phyloP scores from a whole-genome alignment of 2,888 invertebrate species.

The Lingula anatina region DNA sequence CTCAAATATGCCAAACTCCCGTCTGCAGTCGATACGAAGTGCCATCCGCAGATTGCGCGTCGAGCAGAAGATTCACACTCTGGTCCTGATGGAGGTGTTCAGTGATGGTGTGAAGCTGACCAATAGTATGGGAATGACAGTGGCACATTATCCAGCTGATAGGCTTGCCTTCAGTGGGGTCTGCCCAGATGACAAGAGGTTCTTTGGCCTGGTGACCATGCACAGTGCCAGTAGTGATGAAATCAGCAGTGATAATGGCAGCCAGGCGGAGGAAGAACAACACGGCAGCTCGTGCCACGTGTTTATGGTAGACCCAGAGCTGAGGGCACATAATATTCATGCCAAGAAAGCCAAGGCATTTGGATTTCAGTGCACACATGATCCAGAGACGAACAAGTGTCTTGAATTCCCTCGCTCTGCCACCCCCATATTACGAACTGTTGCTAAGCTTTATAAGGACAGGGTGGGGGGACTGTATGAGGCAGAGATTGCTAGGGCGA shows the following conservation, averaged over 20 bases:
- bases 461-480: slow-evolving; percentile 29
- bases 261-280: slow-evolving; percentile 33
- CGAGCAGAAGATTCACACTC: slow-evolving; percentile 74
- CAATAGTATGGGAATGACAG: slow-evolving; percentile 70
- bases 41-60: slow-evolving; percentile 84
- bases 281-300: slow-evolving; percentile 81
- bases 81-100: slow-evolving; percentile 78
- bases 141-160: slow-evolving; percentile 83
- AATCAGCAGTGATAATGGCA: slow-evolving; percentile 23
- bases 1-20: slow-evolving; percentile 40
- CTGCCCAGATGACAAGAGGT: slow-evolving; percentile 83
- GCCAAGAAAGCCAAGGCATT: slow-evolving; percentile 75
- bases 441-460: slow-evolving; percentile 57
- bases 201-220: slow-evolving; percentile 85
- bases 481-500: slow-evolving; percentile 35
- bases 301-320: slow-evolving; percentile 84
- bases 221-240: slow-evolving; percentile 22
- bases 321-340: slow-evolving; percentile 77
- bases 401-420: slow-evolving; percentile 87
- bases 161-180: slow-evolving; percentile 84
- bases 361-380: slow-evolving; percentile 62
- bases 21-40: slow-evolving; percentile 69
- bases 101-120: slow-evolving; percentile 70
- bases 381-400: slow-evolving; percentile 59
- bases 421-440: slow-evolving; percentile 59